phyloP scores from a whole-genome alignment of 1,140 invertebrate species.

The Drosophila mauritiana region DNA sequence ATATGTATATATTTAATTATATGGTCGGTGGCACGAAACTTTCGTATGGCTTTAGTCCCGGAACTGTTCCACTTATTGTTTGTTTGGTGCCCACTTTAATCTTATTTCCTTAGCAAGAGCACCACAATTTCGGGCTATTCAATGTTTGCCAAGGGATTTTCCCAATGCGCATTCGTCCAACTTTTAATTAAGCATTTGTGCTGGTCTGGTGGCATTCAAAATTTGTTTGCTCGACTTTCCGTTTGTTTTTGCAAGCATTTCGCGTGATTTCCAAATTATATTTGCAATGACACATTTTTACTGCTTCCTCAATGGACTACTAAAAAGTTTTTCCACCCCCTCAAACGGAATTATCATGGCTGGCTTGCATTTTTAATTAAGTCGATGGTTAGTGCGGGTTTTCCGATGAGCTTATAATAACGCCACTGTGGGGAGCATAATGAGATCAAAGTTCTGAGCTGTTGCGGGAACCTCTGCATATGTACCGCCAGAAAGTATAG shows the following conservation, averaged over 20 bases:
- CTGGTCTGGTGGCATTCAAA: slow-evolving; percentile 29
- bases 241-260: slow-evolving; percentile 21
- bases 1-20: slow-evolving; percentile 76
- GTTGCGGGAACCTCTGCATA: slow-evolving; percentile 13
- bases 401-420: slow-evolving; percentile 21
- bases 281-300: slow-evolving; percentile 46
- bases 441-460: slow-evolving; percentile 12
- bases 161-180: slow-evolving; percentile 36
- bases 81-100: slow-evolving; percentile 40
- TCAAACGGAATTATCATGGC: slow-evolving; percentile 17
- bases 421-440: slow-evolving; percentile 9
- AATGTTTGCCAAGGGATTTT: slow-evolving; percentile 24
- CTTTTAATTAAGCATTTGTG: slow-evolving; percentile 68
- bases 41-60: slow-evolving; percentile 27
- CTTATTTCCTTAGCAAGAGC: slow-evolving; percentile 22
- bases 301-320: slow-evolving; percentile 9
- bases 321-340: slow-evolving; percentile 14
- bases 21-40: slow-evolving; percentile 38
- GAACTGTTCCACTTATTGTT: slow-evolving; percentile 31
- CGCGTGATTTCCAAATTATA: slow-evolving; percentile 43
- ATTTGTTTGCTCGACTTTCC: slow-evolving; percentile 43
- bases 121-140: slow-evolving; percentile 23
- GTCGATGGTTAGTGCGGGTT: slow-evolving; percentile 1
- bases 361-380: slow-evolving; percentile 49
- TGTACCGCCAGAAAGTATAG: not conserved